phyloP scores from a whole-genome alignment of 2,888 invertebrate species.

The Sarcophaga variegata region DNA sequence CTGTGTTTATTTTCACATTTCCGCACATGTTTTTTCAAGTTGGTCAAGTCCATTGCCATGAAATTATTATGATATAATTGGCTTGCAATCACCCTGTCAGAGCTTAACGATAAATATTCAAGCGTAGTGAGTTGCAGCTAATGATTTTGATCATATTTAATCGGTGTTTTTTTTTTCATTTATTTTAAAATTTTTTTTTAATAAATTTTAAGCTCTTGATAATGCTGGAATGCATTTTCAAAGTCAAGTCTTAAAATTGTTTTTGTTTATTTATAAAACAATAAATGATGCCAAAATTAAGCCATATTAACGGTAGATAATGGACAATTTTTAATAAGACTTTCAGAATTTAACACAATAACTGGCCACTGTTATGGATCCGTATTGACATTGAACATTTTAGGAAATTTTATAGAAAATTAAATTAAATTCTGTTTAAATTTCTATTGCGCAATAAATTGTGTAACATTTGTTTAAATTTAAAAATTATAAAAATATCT shows the following conservation, averaged over 20 bases:
- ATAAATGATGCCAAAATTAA: neutral
- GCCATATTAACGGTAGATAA: neutral
- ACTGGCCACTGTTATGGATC: too few relatives aligned
- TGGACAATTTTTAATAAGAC: too few relatives aligned
- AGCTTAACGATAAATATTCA: neutral
- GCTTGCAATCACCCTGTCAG: neutral
- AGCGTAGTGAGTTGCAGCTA: neutral
- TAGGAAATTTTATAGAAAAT: too few relatives aligned
- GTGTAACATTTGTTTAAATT: neutral
- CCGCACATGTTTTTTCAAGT: neutral
- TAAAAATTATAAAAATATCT: neutral
- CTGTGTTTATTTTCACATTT: too few relatives aligned
- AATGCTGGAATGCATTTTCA: neutral
- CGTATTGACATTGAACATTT: too few relatives aligned
- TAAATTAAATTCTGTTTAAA: neutral
- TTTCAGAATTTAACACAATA: neutral
- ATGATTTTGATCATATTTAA: neutral
- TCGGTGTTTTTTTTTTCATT: neutral
- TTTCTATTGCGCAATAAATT: neutral
- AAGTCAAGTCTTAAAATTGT: conserved; percentile 10
- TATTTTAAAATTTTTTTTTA: neutral
- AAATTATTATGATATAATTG: neutral
- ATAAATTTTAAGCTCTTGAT: neutral
- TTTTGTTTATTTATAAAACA: neutral
- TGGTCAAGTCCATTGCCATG: neutral